Evolutionary conservation across 2,888 invertebrate species (phyloP), one percentile per base, ranked within the genome.

Genomic region (Xestia sexstrigata): DNA sequence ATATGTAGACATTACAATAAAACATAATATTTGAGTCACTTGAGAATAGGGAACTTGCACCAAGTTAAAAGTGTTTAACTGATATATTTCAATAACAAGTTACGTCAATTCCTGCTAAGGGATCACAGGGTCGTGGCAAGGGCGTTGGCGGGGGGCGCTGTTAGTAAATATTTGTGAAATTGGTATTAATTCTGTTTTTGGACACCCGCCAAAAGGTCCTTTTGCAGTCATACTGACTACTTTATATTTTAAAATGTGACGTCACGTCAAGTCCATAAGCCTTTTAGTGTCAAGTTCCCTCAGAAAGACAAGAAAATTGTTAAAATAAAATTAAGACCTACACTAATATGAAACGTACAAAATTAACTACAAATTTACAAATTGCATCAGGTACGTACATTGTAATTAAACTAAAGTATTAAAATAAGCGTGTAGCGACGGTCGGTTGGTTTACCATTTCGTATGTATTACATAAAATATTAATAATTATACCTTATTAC

Each of bases 361-460:
- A 93, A 95, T 92, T 92, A 95, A 93, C 93, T 94, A 95, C 88
- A 92, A 86, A 91, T 92, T 91, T 92, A 93, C 88, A 92, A 91
- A 92, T 92, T 92, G 92, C 91, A 92, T 96, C 95, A 96, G 95
- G 96, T 96, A 96, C 95, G 90, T 93, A 93, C 86, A 92, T 92
- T 92, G 91, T 92, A 88, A 90, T 89, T 89, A 89, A 91, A 92
- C 83, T 76, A 88, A 92, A 89, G 92, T 89, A 92, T 91, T 92
- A 91, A 91, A 90, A 89, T 90, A 93, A 92, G 90, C 91, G 90
- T 90, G 92, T 90, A 84, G 87, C 86, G 87, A 90, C 89, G 87
- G 83, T 89, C 81, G 86, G 88, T 89, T 90, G 89, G 89, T 90
- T 88, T 76, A 88, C 76, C 68, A 70, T 87, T 87, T 74, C 60